Conservation (phyloP, 2,888 invertebrate genomes). For the Hypena proboscidalis region DNA sequence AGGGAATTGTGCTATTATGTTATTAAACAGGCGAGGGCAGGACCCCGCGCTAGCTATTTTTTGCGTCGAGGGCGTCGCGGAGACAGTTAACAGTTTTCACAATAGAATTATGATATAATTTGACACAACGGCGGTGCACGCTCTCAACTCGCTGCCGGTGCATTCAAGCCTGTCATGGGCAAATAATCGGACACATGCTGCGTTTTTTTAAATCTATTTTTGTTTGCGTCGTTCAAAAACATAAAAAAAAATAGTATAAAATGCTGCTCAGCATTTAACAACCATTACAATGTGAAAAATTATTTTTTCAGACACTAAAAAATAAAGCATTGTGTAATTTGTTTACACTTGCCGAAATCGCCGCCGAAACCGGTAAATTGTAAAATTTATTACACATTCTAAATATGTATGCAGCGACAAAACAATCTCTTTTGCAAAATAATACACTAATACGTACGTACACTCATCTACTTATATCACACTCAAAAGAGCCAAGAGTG, state of each 20-base stretch:
- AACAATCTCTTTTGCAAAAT: conserved; percentile 7
- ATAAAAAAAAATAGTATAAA: no score
- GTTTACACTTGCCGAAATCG: conserved; percentile 28
- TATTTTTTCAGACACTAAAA: not conserved
- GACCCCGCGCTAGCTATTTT: conserved; percentile 80
- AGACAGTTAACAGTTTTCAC: conserved; percentile 85
- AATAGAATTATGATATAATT: conserved; percentile 85
- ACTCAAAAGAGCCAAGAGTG: conserved; percentile 82
- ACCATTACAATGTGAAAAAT: not conserved
- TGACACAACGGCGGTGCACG: conserved; percentile 72
- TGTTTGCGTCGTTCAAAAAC: no score
- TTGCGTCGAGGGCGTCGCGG: conserved; percentile 75
- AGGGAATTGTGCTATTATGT: conserved; percentile 89
- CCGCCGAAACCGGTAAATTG: not conserved
- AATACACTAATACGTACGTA: conserved; percentile 23
- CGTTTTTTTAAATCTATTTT: not conserved
- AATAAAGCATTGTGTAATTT: conserved; percentile 43
- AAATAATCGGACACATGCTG: conserved; percentile 7
- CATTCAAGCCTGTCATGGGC: conserved; percentile 35
- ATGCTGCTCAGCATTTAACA: no score
- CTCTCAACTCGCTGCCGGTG: conserved; percentile 24
- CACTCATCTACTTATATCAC: conserved; percentile 57
- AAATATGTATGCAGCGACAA: conserved; percentile 1
- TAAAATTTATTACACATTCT: not conserved
- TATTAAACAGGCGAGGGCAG: conserved; percentile 87